A percentile compares a stretch with the other conserved stretches of the same genome.
These are phyloP conservation scores for Chloropsis cyanopogon DNA, from an alignment of 2,113 vertebrate species.

Conservation along the genomic window DNA sequence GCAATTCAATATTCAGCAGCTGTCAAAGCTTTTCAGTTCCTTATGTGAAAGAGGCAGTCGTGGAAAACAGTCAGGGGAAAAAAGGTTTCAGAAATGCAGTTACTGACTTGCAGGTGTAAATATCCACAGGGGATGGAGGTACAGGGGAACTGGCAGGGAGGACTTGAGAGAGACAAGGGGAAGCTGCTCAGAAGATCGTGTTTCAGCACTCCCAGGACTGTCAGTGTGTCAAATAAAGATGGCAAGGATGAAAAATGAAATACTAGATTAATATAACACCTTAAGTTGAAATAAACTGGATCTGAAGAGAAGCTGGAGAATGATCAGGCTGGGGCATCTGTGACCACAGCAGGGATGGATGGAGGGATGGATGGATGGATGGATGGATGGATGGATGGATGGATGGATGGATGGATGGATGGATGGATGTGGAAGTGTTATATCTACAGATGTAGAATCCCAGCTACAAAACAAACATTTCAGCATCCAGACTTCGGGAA, in stretches of 20 bases:
- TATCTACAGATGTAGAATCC: background rate
- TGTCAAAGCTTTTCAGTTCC: background rate
- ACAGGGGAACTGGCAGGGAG: background rate
- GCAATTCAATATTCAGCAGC: slow-evolving; percentile 33
- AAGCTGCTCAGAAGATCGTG: background rate
- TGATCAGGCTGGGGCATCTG: background rate
- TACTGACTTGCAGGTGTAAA: background rate
- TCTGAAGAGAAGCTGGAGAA: background rate
- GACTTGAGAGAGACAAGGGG: background rate
- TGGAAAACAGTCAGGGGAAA: background rate
- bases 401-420: background rate
- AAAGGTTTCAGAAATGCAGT: background rate
- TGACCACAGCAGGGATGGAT: background rate
- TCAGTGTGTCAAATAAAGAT: background rate
- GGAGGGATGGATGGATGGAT: background rate
- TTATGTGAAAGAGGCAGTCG: background rate
- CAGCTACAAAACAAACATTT: background rate
- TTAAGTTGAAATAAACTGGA: background rate
- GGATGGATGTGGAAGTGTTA: background rate
- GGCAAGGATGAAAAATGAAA: background rate
- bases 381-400: background rate
- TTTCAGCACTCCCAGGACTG: background rate
- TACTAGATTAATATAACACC: background rate
- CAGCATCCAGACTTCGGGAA: background rate
- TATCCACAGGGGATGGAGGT: background rate